Evolutionary conservation across 2,888 invertebrate species (phyloP), one percentile per base, ranked within the genome.

Genomic region (Nudaria mundana): DNA sequence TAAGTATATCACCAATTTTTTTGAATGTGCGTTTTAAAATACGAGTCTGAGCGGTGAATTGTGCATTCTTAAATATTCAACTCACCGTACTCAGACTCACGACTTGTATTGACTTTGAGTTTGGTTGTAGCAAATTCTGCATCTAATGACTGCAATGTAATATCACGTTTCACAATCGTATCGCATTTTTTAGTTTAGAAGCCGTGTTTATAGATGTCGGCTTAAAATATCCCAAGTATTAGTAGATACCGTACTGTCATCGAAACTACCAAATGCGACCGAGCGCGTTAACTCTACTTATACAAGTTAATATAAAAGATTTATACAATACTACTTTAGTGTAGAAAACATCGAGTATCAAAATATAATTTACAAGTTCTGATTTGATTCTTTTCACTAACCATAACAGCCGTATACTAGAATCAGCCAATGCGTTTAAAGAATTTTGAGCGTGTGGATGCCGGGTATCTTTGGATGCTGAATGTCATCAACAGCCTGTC

Each of bases 271-370:
- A 78, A 81, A 81, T 79, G 76, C 78, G 76, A 75, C 63, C 69
- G 73, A 72, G 63, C 64, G 76, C 64, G 64, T 65, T 63, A 71
- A 68, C 63, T 66, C 69, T 80, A 79, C 64, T 70, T 80, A 85
- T 74, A 74, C 76, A 71, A 59, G 53, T 59, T 56, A 53, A 71
- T 80, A 79, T 75, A 77, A 81, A 79, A 80, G 68, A 72, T 80
- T 77, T 76, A 76, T 60, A 56, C 60, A 23, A 51, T 75, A 81
- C 84, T 79, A 81, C 81, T 59, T 74, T 77, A 79, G 73, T 86
- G 81, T 88, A 87, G 83, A 88, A 88, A 87, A 88, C 79, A 77
- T 85, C 82, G 81, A 87, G 76, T 88, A 88, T 88, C 87, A 88
- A 88, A 88, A 88, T 87, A 87, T 87, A 84, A 84, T 82, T 81